Conservation (phyloP, 2,113 vertebrate species). For the Cygnus buccinator region DNA sequence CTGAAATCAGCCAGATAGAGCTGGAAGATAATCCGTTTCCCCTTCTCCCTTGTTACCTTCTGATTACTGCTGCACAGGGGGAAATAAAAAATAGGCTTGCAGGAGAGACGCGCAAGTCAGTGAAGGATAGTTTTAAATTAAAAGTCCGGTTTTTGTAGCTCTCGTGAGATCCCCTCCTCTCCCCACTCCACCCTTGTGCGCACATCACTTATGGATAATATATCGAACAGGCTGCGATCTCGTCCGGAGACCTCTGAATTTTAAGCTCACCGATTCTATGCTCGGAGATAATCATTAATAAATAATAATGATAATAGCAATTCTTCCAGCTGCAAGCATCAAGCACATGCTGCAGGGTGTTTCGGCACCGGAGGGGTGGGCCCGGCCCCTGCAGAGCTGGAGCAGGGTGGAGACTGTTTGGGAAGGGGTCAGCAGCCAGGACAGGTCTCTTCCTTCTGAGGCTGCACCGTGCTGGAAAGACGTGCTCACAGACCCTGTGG, state of each 20-base stretch:
- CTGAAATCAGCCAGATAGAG: neutral
- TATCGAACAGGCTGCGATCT: neutral
- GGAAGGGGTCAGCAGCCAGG: neutral
- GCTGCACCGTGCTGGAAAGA: neutral
- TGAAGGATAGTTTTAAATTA: conserved; percentile 50
- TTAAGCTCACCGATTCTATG: neutral
- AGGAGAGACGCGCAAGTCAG: neutral
- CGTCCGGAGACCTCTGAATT: neutral
- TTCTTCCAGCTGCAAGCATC: neutral
- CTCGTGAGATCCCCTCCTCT: neutral
- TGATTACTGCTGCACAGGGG: conserved; percentile 19
- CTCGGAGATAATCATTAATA: neutral
- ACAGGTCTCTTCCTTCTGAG: neutral
- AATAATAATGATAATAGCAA: neutral
- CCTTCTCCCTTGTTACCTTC: conserved; percentile 33
- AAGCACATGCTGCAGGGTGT: rapidly evolving
- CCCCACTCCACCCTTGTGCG: neutral
- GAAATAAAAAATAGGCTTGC: conserved; percentile 16
- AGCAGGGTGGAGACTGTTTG: rapidly evolving
- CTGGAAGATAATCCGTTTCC: neutral
- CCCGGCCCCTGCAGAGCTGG: neutral
- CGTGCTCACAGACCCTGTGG: rapidly evolving
- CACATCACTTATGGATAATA: neutral
- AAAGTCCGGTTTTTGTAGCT: conserved; percentile 8
- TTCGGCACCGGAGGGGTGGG: rapidly evolving